Evolutionary conservation across 2,113 vertebrate genomes (phyloP), one percentile per base, ranked within the genome.

Genomic region (Bolborhynchus lineola): DNA sequence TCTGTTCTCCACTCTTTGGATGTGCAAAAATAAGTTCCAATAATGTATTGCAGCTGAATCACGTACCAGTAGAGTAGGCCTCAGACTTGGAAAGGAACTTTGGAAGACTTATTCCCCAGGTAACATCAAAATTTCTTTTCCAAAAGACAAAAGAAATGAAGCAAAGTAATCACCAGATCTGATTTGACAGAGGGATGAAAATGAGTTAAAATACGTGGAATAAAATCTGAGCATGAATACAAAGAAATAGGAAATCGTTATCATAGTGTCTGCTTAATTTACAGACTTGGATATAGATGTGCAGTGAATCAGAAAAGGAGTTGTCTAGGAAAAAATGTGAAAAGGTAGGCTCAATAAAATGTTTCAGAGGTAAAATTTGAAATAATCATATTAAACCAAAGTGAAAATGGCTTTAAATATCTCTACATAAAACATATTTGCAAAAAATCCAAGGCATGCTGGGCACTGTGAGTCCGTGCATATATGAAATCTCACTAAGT

Each of bases 141-240:
- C 42, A 23, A 94, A 71, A 89, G 87, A 74, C 71, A 59, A 70
- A 96, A 92, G 62, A 93, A 83, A 83, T 59, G n/a, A 69, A 41
- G 49, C 31, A 84, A 63, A 53, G 53, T 83, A 89, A 78, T 91
- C 68, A 31, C 44, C 63, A 69, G 64, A 94, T 92, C 37, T 74
- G 80, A 86, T 88, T 86, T 70, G 72, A 12, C 60, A 86, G 89
- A 81, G 60, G 72, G 53, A 78, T 83, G 60, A 74, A 96, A 93
- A 33, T 81, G 71, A 92, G 68, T 86, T 96, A 83, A 93, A 88
- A 92, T 69, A 86, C 95, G 91, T 86, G 29, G 68, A 91, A 86
- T 88, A 59, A 81, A 95, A 91, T 70, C 35, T 28, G 46, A 81
- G 70, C 49, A 23, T 8, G 68, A 88, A 59, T 67, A 13, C 6